Evolutionary conservation across 2,113 vertebrate species (phyloP).

Genomic region (Oreocharis arfaki): DNA sequence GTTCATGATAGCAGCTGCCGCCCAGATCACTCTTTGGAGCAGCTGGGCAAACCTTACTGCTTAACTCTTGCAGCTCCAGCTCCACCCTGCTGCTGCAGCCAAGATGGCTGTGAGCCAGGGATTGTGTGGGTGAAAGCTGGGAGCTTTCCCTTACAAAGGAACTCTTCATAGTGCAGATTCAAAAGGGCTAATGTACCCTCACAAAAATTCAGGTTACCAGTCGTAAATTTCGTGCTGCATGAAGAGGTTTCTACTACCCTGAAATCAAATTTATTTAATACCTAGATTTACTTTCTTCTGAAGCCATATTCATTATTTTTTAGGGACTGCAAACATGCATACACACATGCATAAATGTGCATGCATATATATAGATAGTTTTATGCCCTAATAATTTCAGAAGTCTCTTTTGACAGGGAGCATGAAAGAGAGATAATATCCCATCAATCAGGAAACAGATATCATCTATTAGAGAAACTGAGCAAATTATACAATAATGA

Average conservation of each 20-base stretch:
- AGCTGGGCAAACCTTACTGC: not conserved
- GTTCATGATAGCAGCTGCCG: not conserved
- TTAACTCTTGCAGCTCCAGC: not conserved
- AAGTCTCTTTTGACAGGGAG: not conserved
- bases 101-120: not conserved
- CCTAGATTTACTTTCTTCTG: not conserved
- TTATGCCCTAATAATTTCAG: not conserved
- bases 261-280: not conserved
- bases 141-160: not conserved
- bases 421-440: not conserved
- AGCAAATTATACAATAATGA: constrained; percentile 20
- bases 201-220: not conserved
- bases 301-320: not conserved
- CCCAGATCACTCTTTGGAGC: not conserved
- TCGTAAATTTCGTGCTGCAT: not conserved
- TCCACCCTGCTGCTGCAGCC: not conserved
- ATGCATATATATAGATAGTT: not conserved
- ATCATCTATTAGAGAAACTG: not conserved
- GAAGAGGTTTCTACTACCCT: not conserved
- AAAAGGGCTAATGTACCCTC: not conserved
- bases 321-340: not conserved
- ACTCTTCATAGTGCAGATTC: not conserved
- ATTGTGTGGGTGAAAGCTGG: not conserved
- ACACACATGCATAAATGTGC: not conserved
- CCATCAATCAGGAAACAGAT: constrained; percentile 8